These are phyloP conservation scores for Amphibalanus amphitrite DNA, from an alignment of 1,140 invertebrate genomes.

Conservation along the genomic window DNA sequence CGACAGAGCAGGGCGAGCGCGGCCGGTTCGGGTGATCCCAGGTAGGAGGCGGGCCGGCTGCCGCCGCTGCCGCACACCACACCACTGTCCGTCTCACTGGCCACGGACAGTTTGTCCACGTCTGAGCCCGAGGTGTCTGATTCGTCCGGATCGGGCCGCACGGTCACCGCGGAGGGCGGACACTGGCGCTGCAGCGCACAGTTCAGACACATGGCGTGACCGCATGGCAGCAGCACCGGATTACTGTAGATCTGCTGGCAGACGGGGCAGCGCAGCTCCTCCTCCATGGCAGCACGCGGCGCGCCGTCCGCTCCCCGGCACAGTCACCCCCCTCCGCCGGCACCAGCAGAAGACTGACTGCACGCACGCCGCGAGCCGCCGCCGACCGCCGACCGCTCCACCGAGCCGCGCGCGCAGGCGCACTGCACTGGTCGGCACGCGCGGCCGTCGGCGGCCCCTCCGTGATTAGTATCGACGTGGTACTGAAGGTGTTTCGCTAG, in stretches of 20 bases:
- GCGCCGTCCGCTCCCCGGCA: conserved; percentile 5
- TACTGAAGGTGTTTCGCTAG: no score
- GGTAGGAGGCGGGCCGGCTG: conserved; percentile 68
- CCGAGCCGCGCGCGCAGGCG: not conserved
- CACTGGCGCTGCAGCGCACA: conserved; percentile 55
- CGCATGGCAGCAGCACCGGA: conserved; percentile 81
- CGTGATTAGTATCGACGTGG: no score
- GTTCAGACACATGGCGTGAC: conserved; percentile 74
- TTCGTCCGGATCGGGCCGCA: not conserved
- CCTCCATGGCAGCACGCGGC: conserved; percentile 52
- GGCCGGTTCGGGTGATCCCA: conserved; percentile 60
- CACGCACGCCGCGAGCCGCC: conserved; percentile 9
- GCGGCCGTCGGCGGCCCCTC: no score
- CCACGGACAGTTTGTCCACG: not conserved
- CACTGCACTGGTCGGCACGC: no score
- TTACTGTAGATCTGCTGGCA: conserved; percentile 85
- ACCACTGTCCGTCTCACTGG: not conserved
- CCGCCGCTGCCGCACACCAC: not conserved
- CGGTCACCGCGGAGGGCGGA: not conserved
- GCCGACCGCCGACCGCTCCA: no score
- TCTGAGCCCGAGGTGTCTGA: not conserved
- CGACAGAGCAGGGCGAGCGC: conserved; percentile 49
- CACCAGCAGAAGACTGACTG: not conserved
- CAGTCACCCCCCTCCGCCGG: conserved; percentile 5
- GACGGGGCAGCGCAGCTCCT: conserved; percentile 78